phyloP scores from a whole-genome alignment of 2,797 vertebrate genomes.

The Trematomus bernacchii region DNA sequence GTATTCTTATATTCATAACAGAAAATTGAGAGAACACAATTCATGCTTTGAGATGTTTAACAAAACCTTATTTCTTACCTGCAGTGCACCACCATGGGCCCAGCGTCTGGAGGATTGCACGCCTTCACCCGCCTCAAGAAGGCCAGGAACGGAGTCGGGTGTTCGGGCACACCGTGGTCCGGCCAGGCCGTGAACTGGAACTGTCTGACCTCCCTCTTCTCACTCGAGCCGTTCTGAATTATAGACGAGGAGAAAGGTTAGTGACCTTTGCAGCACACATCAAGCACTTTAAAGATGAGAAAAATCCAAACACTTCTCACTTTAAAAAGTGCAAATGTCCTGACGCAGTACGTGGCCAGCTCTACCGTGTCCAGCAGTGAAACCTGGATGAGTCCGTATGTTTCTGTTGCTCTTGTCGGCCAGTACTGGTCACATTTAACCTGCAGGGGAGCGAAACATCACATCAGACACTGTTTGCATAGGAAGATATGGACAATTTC shows the following conservation, averaged over 20 bases:
- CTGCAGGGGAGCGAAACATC: constrained; percentile 74
- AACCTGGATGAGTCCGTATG: constrained; percentile 96
- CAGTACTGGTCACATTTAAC: constrained; percentile 99
- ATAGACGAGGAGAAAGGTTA: constrained; percentile 27
- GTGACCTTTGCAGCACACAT: background rate
- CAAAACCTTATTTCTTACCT: constrained; percentile 85
- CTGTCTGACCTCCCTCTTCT: constrained; percentile 98
- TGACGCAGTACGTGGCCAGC: constrained; percentile 96
- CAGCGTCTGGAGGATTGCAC: constrained; percentile 97
- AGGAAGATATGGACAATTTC: background rate
- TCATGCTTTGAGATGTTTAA: constrained; percentile 69
- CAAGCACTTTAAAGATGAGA: background rate
- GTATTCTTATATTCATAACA: constrained; percentile 74
- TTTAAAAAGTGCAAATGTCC: constrained; percentile 99
- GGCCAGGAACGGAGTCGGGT: constrained; percentile 97
- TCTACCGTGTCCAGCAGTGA: constrained; percentile 96
- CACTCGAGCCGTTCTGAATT: constrained; percentile 94
- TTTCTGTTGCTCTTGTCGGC: constrained; percentile 97
- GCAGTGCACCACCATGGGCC: constrained; percentile 99
- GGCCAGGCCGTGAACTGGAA: constrained; percentile 99
- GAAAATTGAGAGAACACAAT: constrained; percentile 67
- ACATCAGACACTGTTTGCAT: constrained; percentile 5
- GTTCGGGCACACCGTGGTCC: constrained; percentile 97
- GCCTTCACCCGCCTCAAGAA: constrained; percentile 97
- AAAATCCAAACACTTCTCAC: constrained; percentile 76